Percentiles rank a stretch among this genome's conserved stretches.
Conservation (phyloP, 1,140 invertebrate species). For the Akabosia matsudoensis region DNA sequence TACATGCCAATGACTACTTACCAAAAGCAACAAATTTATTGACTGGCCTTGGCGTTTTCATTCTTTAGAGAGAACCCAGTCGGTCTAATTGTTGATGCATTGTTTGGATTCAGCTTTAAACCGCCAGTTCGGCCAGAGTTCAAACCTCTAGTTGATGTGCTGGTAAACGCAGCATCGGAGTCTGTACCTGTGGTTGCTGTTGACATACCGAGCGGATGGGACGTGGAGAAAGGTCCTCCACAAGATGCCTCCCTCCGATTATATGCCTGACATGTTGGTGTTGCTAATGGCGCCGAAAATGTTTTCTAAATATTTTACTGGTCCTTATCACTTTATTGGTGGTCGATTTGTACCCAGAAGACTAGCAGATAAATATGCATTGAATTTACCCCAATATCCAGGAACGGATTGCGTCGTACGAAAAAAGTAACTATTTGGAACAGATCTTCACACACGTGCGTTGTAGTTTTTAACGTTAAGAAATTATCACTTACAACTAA, state of each 20-base stretch:
- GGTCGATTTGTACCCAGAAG: conserved; percentile 86
- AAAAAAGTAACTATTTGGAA: conserved; percentile 45
- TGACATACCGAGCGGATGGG: conserved; percentile 97
- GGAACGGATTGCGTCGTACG: conserved; percentile 66
- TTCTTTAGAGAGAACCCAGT: conserved; percentile 31
- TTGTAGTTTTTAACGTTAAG: neutral
- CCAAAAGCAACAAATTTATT: neutral
- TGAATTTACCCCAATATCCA: conserved; percentile 79
- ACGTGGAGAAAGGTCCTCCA: conserved; percentile 77
- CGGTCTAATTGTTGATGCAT: conserved; percentile 80
- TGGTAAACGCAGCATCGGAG: conserved; percentile 67
- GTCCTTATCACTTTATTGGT: conserved; percentile 86
- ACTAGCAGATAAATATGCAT: conserved; percentile 73
- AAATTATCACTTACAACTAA: too few relatives aligned
- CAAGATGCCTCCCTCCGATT: conserved; percentile 59
- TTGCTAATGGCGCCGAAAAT: conserved; percentile 94
- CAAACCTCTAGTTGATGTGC: conserved; percentile 59
- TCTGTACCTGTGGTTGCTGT: conserved; percentile 74
- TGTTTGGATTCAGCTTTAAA: conserved; percentile 98
- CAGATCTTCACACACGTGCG: neutral
- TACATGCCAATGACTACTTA: neutral
- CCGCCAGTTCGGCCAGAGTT: conserved; percentile 81
- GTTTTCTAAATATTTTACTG: conserved; percentile 78
- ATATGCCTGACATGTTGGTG: conserved; percentile 80
- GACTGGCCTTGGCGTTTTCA: conserved; percentile 24